phyloP scores from a whole-genome alignment of 2,113 vertebrate genomes.

The Scortum barcoo region DNA sequence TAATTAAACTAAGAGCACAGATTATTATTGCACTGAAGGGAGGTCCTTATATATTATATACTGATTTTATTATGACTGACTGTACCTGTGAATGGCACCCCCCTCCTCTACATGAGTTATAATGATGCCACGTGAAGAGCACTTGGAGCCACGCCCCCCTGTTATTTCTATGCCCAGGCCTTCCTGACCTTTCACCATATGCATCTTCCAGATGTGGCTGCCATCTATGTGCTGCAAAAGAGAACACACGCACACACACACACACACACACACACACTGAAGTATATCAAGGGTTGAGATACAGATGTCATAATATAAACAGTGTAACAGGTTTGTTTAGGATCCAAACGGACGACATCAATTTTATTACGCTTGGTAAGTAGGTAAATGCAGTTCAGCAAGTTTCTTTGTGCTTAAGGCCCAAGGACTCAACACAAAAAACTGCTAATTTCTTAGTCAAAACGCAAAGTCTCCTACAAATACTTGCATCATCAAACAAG shows the following conservation, averaged over 20 bases:
- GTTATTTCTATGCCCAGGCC: constrained; percentile 97
- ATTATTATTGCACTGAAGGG: neutral
- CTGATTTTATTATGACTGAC: constrained; percentile 8
- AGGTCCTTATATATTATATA: neutral
- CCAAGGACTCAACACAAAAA: no score
- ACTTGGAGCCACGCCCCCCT: constrained; percentile 94
- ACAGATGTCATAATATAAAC: neutral
- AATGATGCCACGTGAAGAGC: constrained; percentile 94
- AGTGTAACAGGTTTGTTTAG: no score
- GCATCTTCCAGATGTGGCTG: constrained; percentile 97
- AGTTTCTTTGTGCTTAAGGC: no score
- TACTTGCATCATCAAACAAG: no score
- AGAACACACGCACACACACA: constrained; percentile 25
- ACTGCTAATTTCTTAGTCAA: no score
- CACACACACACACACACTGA: no score
- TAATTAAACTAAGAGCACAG: neutral
- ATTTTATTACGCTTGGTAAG: no score
- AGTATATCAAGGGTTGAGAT: neutral
- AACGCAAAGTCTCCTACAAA: no score
- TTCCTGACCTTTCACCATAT: constrained; percentile 92
- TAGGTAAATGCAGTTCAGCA: no score
- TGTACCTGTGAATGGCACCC: constrained; percentile 93
- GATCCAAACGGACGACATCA: no score
- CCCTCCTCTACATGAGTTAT: constrained; percentile 93
- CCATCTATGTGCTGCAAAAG: constrained; percentile 86